A percentile compares a stretch with the other conserved stretches of the same genome.
Evolutionary conservation across 2,113 vertebrate genomes (phyloP).

Genomic region (Corapipo altera): DNA sequence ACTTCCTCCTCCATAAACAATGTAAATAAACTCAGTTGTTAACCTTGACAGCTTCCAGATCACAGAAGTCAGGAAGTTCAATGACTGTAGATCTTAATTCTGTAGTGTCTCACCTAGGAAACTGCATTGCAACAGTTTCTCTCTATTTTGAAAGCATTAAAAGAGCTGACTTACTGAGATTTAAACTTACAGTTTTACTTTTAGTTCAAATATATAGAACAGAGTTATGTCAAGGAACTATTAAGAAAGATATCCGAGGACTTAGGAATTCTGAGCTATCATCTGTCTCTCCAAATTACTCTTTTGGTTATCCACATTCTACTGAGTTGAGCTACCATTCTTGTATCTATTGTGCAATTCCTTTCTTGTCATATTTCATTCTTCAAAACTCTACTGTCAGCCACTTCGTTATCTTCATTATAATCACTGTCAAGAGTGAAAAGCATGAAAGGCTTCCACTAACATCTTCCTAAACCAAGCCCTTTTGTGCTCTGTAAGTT

Average conservation of each 20-base stretch:
- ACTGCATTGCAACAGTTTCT: background rate
- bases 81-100: background rate
- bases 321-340: background rate
- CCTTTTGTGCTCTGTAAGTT: background rate
- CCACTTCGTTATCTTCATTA: conserved; percentile 41
- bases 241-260: background rate
- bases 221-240: background rate
- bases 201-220: background rate
- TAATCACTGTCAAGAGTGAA: conserved; percentile 33
- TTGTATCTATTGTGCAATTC: background rate
- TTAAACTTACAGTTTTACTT: background rate
- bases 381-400: conserved; percentile 13
- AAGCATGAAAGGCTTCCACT: conserved; percentile 17
- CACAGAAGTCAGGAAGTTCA: background rate
- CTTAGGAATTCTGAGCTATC: background rate
- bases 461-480: background rate
- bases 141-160: background rate
- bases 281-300: background rate
- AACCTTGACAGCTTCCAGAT: background rate
- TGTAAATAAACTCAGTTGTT: background rate
- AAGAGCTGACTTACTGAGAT: background rate
- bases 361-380: background rate
- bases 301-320: background rate
- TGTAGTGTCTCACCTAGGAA: background rate
- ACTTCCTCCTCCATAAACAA: background rate